Evolutionary conservation across 2,797 vertebrate species (phyloP).

Genomic region (Cuniculus paca): DNA sequence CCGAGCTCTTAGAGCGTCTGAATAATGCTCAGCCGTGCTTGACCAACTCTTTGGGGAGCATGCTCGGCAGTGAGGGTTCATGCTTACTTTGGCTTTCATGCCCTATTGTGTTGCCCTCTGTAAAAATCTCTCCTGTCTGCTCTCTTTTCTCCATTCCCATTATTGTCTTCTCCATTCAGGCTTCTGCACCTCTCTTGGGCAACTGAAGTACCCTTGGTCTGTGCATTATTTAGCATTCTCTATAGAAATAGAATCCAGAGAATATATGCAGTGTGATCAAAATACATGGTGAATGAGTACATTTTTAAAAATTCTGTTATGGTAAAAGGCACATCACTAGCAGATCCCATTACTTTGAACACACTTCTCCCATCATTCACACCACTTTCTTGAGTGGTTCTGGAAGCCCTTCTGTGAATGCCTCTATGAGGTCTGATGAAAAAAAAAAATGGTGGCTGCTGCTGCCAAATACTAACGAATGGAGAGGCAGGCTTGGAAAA

Average conservation of each 20-base stretch:
- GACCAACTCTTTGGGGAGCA: neutral
- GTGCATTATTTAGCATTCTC: neutral
- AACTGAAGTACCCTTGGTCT: neutral
- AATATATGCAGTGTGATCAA: neutral
- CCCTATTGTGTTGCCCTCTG: neutral
- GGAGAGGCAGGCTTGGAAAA: neutral
- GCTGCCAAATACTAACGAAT: neutral
- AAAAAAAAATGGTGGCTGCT: neutral
- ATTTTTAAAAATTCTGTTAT: neutral
- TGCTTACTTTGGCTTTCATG: constrained; percentile 58
- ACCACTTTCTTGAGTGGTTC: neutral
- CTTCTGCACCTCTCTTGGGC: neutral
- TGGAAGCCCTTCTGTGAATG: neutral
- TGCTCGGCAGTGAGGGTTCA: neutral
- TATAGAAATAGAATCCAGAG: neutral
- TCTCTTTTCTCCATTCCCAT: neutral
- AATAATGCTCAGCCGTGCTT: neutral
- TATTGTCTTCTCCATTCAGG: neutral
- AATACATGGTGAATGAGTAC: neutral
- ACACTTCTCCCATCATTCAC: neutral
- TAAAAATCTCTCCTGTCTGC: neutral
- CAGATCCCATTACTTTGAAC: neutral
- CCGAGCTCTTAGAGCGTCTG: constrained; percentile 38
- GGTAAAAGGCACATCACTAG: neutral
- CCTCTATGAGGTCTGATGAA: neutral